These are phyloP conservation scores for Zygaena filipendulae DNA, from an alignment of 2,888 invertebrate genomes.

Conservation along the genomic window DNA sequence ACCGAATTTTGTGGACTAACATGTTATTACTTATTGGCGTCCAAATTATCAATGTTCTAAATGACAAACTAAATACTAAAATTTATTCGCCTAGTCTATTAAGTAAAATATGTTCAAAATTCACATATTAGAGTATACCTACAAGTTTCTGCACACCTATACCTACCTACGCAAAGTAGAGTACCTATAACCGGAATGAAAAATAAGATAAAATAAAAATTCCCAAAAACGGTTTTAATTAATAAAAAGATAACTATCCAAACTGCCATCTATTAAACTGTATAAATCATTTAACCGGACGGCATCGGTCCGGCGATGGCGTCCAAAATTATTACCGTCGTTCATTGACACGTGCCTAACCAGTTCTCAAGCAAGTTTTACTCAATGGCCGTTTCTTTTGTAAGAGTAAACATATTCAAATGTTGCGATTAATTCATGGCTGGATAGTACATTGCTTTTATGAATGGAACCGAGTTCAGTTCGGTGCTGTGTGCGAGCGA, in stretches of 20 bases:
- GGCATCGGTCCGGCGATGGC: conserved; percentile 36
- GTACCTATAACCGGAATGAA: too few relatives aligned
- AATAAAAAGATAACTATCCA: conserved; percentile 40
- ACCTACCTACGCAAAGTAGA: too few relatives aligned
- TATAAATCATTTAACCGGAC: conserved; percentile 55
- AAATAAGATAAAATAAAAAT: too few relatives aligned
- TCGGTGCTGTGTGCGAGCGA: conserved; percentile 42
- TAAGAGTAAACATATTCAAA: conserved; percentile 66
- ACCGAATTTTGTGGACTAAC: too few relatives aligned
- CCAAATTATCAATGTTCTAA: too few relatives aligned
- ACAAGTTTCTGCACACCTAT: too few relatives aligned
- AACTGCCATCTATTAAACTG: conserved; percentile 47
- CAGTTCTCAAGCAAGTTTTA: conserved; percentile 61
- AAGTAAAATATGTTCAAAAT: too few relatives aligned
- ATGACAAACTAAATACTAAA: too few relatives aligned
- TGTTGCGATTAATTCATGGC: conserved; percentile 69
- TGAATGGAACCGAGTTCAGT: conserved; percentile 56
- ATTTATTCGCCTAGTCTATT: too few relatives aligned
- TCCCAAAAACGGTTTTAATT: too few relatives aligned
- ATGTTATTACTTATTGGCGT: too few relatives aligned
- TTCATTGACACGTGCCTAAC: conserved; percentile 69
- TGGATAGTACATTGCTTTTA: conserved; percentile 62
- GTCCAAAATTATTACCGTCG: conserved; percentile 61
- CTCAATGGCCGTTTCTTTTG: conserved; percentile 66
- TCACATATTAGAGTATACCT: too few relatives aligned